Base-by-base conservation (phyloP, 2,888 invertebrate species). In the Brenthis daphne region DNA sequence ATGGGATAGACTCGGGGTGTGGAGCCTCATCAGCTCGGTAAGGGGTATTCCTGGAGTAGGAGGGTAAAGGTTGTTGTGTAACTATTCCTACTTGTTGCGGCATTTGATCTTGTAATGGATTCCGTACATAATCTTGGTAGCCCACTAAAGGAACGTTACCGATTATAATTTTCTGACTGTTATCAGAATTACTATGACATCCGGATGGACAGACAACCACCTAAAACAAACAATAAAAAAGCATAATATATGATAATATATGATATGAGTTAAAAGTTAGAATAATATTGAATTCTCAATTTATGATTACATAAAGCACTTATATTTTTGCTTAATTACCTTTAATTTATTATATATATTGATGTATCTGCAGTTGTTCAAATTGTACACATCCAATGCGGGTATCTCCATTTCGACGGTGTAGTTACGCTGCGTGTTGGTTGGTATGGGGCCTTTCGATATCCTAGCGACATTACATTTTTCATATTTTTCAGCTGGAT, bases 321-420 rank as follows among this genome's bases (percentile, higher is more conserved):
- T 8, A 11, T 43, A 2, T 43, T 43, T 11, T 43, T 11, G 11
- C 4, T 2, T 43, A 11, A 43, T 73, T 48, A 90, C 92, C 83
- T 85, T 93, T 43, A 97, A 85, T 64, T 91, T 89, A 82, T 96
- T 96, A 70, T 94, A 93, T 55, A 96, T 84, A 77, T 95, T 94
- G 75, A 97, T 96, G 71, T 95, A 94, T 47, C 94, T 90, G 81
- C 96, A 97, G 72, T 94, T 91, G 4, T 91, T 84, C 4, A 97
- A 83, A 86, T 96, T 96, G 61, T 95, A 95, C 3, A 96, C 94
- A 14, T 96, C 96, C 76, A 96, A 79, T 8, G 95, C 74, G 77
- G 97, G 96, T 70, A 97, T 92, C 29, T 92, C 93, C 77, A 97
- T 85, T 73, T 94, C 93, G 68, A 96, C 94, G 48, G 93, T 91